Evolutionary conservation across 2,797 vertebrate genomes (phyloP), one percentile per base, ranked within the genome.

Genomic region (Bovichtus variegatus): DNA sequence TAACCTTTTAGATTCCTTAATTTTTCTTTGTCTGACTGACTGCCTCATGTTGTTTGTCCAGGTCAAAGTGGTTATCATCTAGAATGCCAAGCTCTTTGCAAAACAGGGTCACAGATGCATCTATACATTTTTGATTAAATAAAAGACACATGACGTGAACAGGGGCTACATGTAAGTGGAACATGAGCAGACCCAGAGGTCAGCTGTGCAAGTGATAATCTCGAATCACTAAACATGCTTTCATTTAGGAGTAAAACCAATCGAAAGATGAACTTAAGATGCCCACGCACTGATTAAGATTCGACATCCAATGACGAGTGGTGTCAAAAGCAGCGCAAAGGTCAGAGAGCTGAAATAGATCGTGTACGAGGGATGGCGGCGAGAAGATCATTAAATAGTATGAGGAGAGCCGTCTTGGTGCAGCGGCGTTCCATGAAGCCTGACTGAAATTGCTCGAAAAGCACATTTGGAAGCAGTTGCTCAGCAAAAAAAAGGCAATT

Each of bases 401-500:
- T 18, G 0, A 53, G 23, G n/a, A 58, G 67, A 50, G 40, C 9
- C 41, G 46, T 23, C 6, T 10, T 46, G 36, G 43, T 31, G 43
- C 12, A 53, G 9, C 6, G 16, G 2, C 41, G 49, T 41, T 31
- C 23, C n/a, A 13, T 60, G 34, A 62, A 68, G 19, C 29, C 41
- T 25, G 13, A 60, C 11, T 61, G 43, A 27, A 57, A 16, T 70
- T 10, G 4, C 21, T 58, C n/a, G 19, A 19, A 58, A 21, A 23
- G 59, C 51, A 16, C 21, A 50, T 57, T 29, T 68, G 3, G 51
- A 53, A 59, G 31, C 7, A 9, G 6, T 38, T 36, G 8, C 9
- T 65, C 9, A 47, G 62, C 60, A 53, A 76, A 50, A 31, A 18
- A 53, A 27, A 51, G 15, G 15, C 27, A 62, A 47, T 61, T 43